These are phyloP conservation scores for Abramis brama DNA, from an alignment of 2,113 vertebrate genomes.

Conservation along the genomic window DNA sequence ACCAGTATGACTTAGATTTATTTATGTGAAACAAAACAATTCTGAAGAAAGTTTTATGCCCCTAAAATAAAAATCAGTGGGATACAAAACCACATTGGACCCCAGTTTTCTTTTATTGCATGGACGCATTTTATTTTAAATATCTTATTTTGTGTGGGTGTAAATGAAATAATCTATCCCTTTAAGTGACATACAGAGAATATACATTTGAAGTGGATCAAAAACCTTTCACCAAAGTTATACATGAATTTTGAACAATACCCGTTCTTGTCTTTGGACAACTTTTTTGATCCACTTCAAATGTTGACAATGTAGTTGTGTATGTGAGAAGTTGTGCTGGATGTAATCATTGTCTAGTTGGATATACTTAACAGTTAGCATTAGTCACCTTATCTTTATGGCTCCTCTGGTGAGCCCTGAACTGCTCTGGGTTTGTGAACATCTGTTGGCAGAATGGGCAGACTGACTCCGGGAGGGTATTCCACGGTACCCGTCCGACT, in stretches of 20 bases:
- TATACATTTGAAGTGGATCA: too few species aligned
- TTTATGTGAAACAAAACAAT: neutral
- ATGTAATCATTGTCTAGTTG: neutral
- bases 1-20: neutral
- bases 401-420: conserved; percentile 49
- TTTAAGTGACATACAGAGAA: neutral
- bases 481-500: conserved; percentile 3
- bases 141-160: neutral
- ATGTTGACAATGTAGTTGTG: neutral
- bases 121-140: too few species aligned
- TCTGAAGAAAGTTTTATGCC: neutral
- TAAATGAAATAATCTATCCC: neutral
- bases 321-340: neutral
- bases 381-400: conserved; percentile 58
- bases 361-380: neutral
- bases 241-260: too few species aligned
- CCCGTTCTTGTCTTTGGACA: too few species aligned
- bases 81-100: too few species aligned
- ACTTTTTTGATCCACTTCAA: too few species aligned
- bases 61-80: too few species aligned
- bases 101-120: too few species aligned
- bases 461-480: conserved; percentile 36
- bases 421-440: conserved; percentile 54
- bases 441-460: conserved; percentile 58
- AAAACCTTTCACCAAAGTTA: too few species aligned